Conservation (phyloP, 1,140 invertebrate species). For the Drosophila busckii region DNA sequence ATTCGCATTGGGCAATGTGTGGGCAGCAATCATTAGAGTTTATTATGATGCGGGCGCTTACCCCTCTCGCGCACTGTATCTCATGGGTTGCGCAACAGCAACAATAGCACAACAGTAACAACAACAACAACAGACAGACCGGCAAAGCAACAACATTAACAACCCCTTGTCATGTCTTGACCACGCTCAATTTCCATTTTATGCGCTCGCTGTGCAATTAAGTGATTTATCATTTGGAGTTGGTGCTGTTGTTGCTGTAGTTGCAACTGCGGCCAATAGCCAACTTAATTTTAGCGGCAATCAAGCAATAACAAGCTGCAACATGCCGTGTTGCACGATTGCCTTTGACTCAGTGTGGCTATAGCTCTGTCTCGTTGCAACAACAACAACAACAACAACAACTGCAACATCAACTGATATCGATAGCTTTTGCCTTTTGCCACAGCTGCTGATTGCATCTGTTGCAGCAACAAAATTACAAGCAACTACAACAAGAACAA, state of each 20-base stretch:
- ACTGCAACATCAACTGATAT: slow-evolving; percentile 59
- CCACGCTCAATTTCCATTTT: slow-evolving; percentile 75
- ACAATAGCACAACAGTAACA: not conserved
- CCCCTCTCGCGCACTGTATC: no score
- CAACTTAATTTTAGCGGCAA: slow-evolving; percentile 77
- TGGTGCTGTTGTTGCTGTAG: slow-evolving; percentile 32
- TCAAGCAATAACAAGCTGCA: slow-evolving; percentile 77
- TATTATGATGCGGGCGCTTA: slow-evolving; percentile 59
- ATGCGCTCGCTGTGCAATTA: slow-evolving; percentile 70
- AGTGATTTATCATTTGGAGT: slow-evolving; percentile 75
- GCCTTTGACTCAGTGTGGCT: slow-evolving; percentile 59
- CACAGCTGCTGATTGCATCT: slow-evolving; percentile 71
- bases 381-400: slow-evolving; percentile 31
- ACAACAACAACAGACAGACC: not conserved
- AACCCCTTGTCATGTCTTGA: slow-evolving; percentile 42
- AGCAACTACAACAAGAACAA: slow-evolving; percentile 52
- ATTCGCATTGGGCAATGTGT: slow-evolving; percentile 38
- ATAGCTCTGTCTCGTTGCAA: slow-evolving; percentile 25
- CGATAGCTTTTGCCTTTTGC: slow-evolving; percentile 64
- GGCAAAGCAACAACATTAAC: slow-evolving; percentile 31
- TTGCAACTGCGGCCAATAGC: slow-evolving; percentile 48
- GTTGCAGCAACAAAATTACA: slow-evolving; percentile 60
- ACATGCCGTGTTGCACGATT: slow-evolving; percentile 75
- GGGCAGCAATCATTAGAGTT: slow-evolving; percentile 59
- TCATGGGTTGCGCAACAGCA: no score